These are phyloP conservation scores for Thalassarche chlororhynchos DNA, from an alignment of 2,113 vertebrate species.

Conservation along the genomic window DNA sequence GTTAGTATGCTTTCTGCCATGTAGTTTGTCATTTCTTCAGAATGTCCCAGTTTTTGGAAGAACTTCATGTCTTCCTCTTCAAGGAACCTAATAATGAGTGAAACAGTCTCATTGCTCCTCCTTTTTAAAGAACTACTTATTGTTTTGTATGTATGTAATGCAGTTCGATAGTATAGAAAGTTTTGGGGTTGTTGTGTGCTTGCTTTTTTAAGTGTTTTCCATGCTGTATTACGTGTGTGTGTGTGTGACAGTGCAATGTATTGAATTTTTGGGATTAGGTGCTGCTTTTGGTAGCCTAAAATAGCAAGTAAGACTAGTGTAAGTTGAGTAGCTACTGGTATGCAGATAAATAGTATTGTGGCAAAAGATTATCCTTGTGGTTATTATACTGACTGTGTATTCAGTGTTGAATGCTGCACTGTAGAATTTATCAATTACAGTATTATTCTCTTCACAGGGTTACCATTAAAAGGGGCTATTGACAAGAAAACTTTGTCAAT, in stretches of 20 bases:
- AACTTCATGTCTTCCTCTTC: neutral
- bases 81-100: neutral
- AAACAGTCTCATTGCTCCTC: neutral
- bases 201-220: neutral
- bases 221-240: neutral
- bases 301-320: constrained; percentile 23
- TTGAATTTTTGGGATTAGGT: constrained; percentile 49
- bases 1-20: neutral
- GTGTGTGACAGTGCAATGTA: neutral
- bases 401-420: neutral
- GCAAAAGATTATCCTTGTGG: constrained; percentile 20
- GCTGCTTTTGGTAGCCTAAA: constrained; percentile 46
- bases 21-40: neutral
- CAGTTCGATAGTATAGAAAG: neutral
- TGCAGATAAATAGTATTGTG: constrained; percentile 26
- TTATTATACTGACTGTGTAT: neutral
- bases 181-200: neutral
- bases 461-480: neutral
- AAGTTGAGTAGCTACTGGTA: constrained; percentile 44
- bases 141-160: neutral
- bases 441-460: neutral
- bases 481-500: neutral
- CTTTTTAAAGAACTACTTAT: neutral
- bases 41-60: neutral
- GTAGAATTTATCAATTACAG: neutral